A percentile compares a stretch with the other conserved stretches of the same genome.
phyloP scores from a whole-genome alignment of 2,113 vertebrate species.

The Suncus etruscus region DNA sequence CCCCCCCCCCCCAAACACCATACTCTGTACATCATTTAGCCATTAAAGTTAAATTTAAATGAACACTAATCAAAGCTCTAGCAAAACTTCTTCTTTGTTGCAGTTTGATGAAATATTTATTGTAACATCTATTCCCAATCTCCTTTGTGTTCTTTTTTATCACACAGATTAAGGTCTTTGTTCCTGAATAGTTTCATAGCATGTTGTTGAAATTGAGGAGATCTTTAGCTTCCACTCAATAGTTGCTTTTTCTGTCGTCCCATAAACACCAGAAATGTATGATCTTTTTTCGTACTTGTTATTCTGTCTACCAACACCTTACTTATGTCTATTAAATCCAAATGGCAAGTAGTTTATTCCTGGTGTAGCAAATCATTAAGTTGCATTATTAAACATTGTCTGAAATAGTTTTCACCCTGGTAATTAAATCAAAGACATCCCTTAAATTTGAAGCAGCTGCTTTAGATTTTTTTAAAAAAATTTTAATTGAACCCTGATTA shows the following conservation, averaged over 20 bases:
- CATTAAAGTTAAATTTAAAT: not conserved
- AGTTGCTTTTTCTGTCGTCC: too few relatives aligned
- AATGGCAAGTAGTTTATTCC: too few relatives aligned
- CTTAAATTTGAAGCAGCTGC: not conserved
- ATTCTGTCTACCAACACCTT: not conserved
- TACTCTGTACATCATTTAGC: too few relatives aligned
- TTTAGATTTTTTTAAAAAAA: not conserved
- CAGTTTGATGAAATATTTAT: not conserved
- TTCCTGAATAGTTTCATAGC: not conserved
- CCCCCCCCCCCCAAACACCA: not conserved
- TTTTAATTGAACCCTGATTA: not conserved
- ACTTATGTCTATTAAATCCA: not conserved
- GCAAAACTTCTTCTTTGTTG: not conserved
- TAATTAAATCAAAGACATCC: not conserved
- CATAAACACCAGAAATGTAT: too few relatives aligned
- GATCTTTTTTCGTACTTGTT: not conserved
- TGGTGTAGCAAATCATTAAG: not conserved
- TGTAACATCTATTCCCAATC: rapidly evolving
- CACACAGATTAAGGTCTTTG: not conserved
- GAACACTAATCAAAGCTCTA: not conserved
- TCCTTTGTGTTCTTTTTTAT: not conserved
- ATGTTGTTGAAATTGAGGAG: not conserved
- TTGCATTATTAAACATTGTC: not conserved
- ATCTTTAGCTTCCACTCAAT: not conserved
- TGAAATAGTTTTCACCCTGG: not conserved